These are phyloP conservation scores for Lysandra coridon DNA, from an alignment of 2,888 invertebrate genomes.

Conservation along the genomic window DNA sequence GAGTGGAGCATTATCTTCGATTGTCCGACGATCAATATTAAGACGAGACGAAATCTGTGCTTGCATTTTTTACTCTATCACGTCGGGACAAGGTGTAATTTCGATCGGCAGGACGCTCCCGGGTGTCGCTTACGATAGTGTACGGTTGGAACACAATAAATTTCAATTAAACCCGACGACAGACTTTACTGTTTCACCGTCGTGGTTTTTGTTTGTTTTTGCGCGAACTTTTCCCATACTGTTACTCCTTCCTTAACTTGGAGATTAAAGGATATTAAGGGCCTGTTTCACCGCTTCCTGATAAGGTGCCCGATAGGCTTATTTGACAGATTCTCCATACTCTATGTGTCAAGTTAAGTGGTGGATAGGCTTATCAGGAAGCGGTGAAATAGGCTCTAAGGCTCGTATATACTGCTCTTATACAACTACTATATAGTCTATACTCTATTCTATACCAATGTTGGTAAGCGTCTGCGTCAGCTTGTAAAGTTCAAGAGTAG, in stretches of 20 bases:
- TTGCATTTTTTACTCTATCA: slow-evolving; percentile 45
- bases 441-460: too few relatives aligned
- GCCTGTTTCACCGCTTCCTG: too few relatives aligned
- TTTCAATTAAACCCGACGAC: slow-evolving; percentile 76
- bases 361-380: too few relatives aligned
- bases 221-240: slow-evolving; percentile 42
- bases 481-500: too few relatives aligned
- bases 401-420: neutral
- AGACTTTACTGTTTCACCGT: slow-evolving; percentile 63
- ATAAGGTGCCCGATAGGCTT: too few relatives aligned
- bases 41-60: slow-evolving; percentile 48
- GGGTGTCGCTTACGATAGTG: slow-evolving; percentile 60
- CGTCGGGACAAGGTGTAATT: slow-evolving; percentile 45
- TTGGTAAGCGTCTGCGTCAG: too few relatives aligned
- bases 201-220: slow-evolving; percentile 61
- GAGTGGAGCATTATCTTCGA: slow-evolving; percentile 76
- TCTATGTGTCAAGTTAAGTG: too few relatives aligned
- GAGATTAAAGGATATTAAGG: neutral
- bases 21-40: slow-evolving; percentile 66
- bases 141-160: slow-evolving; percentile 69
- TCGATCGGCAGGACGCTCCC: slow-evolving; percentile 43
- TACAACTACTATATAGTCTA: neutral
- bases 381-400: too few relatives aligned
- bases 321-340: too few relatives aligned
- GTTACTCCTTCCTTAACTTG: neutral